These are phyloP conservation scores for Drosophila lacicola DNA, from an alignment of 2,888 invertebrate genomes.

Conservation along the genomic window DNA sequence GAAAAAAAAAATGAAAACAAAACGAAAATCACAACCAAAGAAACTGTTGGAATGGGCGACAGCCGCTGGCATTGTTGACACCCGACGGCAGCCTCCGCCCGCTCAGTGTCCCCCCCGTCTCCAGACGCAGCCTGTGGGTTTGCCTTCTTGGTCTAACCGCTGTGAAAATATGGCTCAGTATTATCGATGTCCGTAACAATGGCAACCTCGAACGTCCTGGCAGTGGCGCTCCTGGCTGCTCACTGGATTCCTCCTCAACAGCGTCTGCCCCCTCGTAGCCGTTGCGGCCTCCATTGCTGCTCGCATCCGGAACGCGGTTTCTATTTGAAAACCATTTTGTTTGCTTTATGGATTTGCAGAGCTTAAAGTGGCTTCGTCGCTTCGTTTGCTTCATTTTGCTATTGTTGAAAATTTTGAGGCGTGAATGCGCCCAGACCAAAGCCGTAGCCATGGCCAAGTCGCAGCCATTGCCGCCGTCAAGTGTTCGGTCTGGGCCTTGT, in stretches of 20 bases:
- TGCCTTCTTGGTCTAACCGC: slow-evolving; percentile 64
- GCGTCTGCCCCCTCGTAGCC: not conserved
- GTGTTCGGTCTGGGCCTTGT: slow-evolving; percentile 59
- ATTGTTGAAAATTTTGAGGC: slow-evolving; percentile 81
- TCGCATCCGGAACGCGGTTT: slow-evolving; percentile 62
- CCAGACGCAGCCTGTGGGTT: slow-evolving; percentile 6
- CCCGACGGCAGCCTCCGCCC: slow-evolving; percentile 61
- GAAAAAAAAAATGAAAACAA: slow-evolving; percentile 24
- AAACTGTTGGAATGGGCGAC: slow-evolving; percentile 38
- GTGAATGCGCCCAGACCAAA: slow-evolving; percentile 43
- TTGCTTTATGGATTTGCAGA: slow-evolving; percentile 84
- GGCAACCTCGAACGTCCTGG: slow-evolving; percentile 51
- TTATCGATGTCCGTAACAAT: slow-evolving; percentile 75
- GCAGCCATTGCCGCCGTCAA: slow-evolving; percentile 44
- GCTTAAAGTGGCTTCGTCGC: slow-evolving; percentile 84
- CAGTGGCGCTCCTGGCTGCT: slow-evolving; percentile 9
- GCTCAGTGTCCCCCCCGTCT: not conserved
- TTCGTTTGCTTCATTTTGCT: slow-evolving; percentile 77
- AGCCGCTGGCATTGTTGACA: slow-evolving; percentile 72
- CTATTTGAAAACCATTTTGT: slow-evolving; percentile 83
- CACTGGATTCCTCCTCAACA: not conserved
- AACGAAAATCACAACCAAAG: slow-evolving; percentile 64
- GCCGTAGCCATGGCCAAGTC: slow-evolving; percentile 1
- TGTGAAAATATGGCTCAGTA: slow-evolving; percentile 71
- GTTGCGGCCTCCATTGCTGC: not conserved